Base-by-base conservation (phyloP, 2,113 vertebrate genomes). In the Sapajus apella region DNA sequence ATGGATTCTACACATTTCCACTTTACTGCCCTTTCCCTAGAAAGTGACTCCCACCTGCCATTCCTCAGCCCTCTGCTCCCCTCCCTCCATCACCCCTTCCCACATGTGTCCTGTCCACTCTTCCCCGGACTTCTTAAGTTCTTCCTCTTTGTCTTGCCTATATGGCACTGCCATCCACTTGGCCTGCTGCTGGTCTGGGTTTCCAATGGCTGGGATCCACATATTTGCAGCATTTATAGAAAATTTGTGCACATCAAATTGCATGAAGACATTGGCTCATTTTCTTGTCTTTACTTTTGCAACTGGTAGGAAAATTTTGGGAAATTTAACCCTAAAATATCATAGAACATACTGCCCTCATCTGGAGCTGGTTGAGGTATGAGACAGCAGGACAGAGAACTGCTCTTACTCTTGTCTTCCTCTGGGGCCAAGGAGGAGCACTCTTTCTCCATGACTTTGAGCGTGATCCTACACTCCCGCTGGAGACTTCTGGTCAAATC, bases 141-240 rank as follows among this genome's bases (percentile, higher is more conserved):
- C 27, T 72, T 73, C 52, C 32, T 40, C 45, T 76, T 55, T 16
- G 30, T 43, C 9, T 7, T 0, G 0, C 0, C 0, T 12, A 5
- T 20, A 8, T 35, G 8, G 0, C 8, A 5, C 16, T n/a, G 61
- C 2, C 0, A 8, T 50, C 40, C 58, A 23, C 21, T 4, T 12
- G 2, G 40, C 37, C 79, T 40, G 35, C 18, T 1, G n/a, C 40
- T 61, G 45, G 58, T 50, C 52, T 45, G 11, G 17, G 40, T 35
- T 40, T 68, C 73, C 66, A 35, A 2, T 10, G 66, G 5, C 17
- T 17, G 50, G 79, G n/a, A 40, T 35, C 47, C 32, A 77, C 18
- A 30, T 16, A 45, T 50, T 3, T 20, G 18, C 8, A 73, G 90
- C 12, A 5, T 32, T 68, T 83, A 61, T 8, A n/a, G 73, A 56